Evolutionary conservation across 2,113 vertebrate species (phyloP), one percentile per base, ranked within the genome.

Genomic region (Oxyura jamaicensis): DNA sequence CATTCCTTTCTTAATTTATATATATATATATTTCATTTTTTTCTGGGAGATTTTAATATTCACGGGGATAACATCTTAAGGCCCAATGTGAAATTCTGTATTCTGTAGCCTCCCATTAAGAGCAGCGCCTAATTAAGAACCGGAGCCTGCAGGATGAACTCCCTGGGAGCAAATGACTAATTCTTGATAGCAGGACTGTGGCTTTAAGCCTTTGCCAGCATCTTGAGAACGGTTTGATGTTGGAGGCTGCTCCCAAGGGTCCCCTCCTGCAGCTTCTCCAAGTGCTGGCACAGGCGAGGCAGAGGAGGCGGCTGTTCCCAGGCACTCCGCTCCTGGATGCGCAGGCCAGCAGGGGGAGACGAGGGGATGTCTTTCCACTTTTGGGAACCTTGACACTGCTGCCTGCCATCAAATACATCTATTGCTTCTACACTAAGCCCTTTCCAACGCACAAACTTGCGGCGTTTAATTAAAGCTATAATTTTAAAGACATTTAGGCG

Each of bases 91-190:
- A 91, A 94, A 84, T 92, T 26, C 69, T 33, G 35, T 84, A 35
- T 81, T 94, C 83, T 60, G 44, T 76, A 91, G 55, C 66, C 62
- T 92, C 59, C 65, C 88, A 48, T 85, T 87, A 73, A 93, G 88
- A 93, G 55, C 67, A 26, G 50, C 15, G 17, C 79, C 92, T 97
- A 92, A 96, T 91, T 95, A 96, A 96, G 91, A 91, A 94, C 71
- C 50, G 82, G 69, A 87, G 67, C 46, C 89, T 89, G 71, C 26
- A 83, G 77, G 59, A 96, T 89, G 89, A 96, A 93, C 84, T 93
- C 86, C 69, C 67, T 79, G 91, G 66, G 78, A 96, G 88, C n/a
- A 93, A 84, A 82, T 93, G 84, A 92, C 86, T 92, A 94, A 92
- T 89, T 93, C 88, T 83, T 67, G 71, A 80, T 77, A 91, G 72